A percentile compares a stretch with the other conserved stretches of the same genome.
Evolutionary conservation across 2,113 vertebrate species (phyloP).

Genomic region (Prietella phreatophila): DNA sequence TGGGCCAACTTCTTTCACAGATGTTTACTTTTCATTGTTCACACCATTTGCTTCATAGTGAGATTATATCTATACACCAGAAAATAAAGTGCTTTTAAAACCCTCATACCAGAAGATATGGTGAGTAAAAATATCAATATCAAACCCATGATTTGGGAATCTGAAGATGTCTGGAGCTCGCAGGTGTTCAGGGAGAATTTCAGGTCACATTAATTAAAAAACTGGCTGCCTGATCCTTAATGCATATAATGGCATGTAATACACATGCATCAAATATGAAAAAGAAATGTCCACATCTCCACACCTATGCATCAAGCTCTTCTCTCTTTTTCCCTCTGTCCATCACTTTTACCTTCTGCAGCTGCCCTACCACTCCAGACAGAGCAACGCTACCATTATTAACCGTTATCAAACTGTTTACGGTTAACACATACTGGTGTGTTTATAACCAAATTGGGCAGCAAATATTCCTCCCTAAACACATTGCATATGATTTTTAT

Average conservation of each 20-base stretch:
- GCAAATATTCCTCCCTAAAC: neutral
- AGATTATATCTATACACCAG: conserved; percentile 29
- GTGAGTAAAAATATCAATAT: neutral
- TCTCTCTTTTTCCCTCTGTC: neutral
- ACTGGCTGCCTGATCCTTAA: neutral
- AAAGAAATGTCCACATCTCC: neutral
- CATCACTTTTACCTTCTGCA: neutral
- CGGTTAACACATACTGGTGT: neutral
- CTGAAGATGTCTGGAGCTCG: neutral
- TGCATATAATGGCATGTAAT: neutral
- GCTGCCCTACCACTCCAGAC: neutral
- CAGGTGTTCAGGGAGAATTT: neutral
- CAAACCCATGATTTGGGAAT: neutral
- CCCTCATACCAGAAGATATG: neutral
- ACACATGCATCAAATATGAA: neutral
- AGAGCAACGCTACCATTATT: neutral
- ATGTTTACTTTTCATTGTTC: conserved; percentile 43
- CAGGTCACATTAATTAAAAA: neutral
- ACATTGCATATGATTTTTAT: neutral
- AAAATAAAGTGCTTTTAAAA: conserved; percentile 23
- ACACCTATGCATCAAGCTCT: no score
- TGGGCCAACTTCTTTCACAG: conserved; percentile 39
- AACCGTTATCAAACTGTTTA: neutral
- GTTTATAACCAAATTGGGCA: neutral
- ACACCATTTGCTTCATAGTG: conserved; percentile 15